phyloP scores from a whole-genome alignment of 2,113 vertebrate genomes.

The Seriola rivoliana region DNA sequence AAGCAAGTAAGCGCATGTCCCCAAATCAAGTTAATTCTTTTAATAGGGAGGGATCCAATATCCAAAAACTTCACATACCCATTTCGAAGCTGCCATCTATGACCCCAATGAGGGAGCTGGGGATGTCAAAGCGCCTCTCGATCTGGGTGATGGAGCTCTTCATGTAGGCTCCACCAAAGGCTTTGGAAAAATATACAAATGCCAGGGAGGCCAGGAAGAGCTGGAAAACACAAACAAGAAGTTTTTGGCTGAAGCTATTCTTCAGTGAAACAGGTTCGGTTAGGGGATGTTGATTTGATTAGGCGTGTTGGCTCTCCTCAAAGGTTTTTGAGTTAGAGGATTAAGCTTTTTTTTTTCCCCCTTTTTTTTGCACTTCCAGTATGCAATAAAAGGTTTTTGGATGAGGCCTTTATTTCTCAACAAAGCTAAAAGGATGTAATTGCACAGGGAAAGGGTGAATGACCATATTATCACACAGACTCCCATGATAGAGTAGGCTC shows the following conservation, averaged over 20 bases:
- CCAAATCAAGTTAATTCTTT: too few species aligned
- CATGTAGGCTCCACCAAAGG: conserved; percentile 87
- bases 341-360: neutral
- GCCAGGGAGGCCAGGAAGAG: conserved; percentile 89
- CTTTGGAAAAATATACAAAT: conserved; percentile 88
- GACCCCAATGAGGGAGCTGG: conserved; percentile 89
- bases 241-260: neutral
- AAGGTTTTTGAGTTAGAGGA: neutral
- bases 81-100: conserved; percentile 95
- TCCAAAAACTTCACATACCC: conserved; percentile 78
- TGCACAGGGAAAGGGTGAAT: neutral
- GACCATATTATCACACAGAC: neutral
- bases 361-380: neutral
- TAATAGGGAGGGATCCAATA: too few species aligned
- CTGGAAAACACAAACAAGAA: conserved; percentile 75
- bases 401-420: neutral
- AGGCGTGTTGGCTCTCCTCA: neutral
- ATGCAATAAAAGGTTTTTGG: neutral
- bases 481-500: neutral
- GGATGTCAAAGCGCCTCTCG: conserved; percentile 92
- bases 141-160: conserved; percentile 95
- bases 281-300: neutral
- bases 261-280: neutral
- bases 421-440: conserved; percentile 17
- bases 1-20: too few species aligned